Evolutionary conservation across 2,888 invertebrate species (phyloP).

Genomic region (Drosophila meridionalis): DNA sequence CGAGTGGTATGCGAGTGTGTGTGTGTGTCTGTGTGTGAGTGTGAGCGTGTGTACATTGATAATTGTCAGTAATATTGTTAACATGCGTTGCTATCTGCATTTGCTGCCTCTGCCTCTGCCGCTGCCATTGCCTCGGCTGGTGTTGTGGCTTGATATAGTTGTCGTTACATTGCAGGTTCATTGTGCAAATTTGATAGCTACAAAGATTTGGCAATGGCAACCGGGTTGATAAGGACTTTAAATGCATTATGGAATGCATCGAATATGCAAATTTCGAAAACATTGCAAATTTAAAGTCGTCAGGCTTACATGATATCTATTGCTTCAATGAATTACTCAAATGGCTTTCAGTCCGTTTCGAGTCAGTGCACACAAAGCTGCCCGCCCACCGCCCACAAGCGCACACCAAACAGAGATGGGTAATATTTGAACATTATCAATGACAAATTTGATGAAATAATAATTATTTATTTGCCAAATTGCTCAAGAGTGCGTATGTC

Average conservation of each 20-base stretch:
- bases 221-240: slow-evolving; percentile 39
- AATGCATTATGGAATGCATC: slow-evolving; percentile 39
- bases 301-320: slow-evolving; percentile 10
- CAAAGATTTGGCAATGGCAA: slow-evolving; percentile 16
- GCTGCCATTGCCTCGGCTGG: not conserved
- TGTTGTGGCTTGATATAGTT: not conserved
- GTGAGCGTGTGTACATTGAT: slow-evolving; percentile 48
- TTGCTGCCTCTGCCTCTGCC: slow-evolving; percentile 17
- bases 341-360: slow-evolving; percentile 8
- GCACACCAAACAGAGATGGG: slow-evolving; percentile 4
- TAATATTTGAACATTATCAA: slow-evolving; percentile 63
- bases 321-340: slow-evolving; percentile 5
- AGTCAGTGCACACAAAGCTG: slow-evolving; percentile 15
- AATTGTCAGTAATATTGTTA: slow-evolving; percentile 74
- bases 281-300: slow-evolving; percentile 28
- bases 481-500: slow-evolving; percentile 69
- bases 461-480: slow-evolving; percentile 79
- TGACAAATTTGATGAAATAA: slow-evolving; percentile 81
- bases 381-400: slow-evolving; percentile 3
- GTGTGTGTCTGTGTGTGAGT: slow-evolving; percentile 2
- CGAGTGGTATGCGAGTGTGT: not conserved
- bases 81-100: slow-evolving; percentile 49
- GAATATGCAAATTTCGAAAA: slow-evolving; percentile 43
- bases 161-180: slow-evolving; percentile 20
- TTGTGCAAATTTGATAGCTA: slow-evolving; percentile 12